These are phyloP conservation scores for Paramormyrops kingsleyae DNA, from an alignment of 2,113 vertebrate genomes.

Conservation along the genomic window DNA sequence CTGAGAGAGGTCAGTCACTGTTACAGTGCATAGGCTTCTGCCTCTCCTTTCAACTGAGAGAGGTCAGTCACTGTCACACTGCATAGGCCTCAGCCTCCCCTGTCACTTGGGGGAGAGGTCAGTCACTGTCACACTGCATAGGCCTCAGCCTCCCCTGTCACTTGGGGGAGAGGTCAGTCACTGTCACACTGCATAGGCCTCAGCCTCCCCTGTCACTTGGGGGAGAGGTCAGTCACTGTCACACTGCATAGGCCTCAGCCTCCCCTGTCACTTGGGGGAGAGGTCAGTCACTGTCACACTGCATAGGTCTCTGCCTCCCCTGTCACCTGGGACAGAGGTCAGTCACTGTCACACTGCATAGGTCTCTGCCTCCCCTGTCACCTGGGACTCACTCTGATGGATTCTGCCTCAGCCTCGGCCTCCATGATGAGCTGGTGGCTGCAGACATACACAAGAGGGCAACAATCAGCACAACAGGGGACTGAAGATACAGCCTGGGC, in stretches of 20 bases:
- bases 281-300: not conserved
- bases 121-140: not conserved
- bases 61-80: not conserved
- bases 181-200: not conserved
- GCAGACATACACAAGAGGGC: constrained; percentile 12
- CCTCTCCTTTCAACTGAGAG: too few relatives aligned
- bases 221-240: not conserved
- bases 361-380: constrained; percentile 68
- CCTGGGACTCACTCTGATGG: constrained; percentile 69
- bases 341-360: constrained; percentile 54
- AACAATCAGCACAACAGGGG: not conserved
- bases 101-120: not conserved
- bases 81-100: too few relatives aligned
- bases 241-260: constrained; percentile 70
- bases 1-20: constrained; percentile 15
- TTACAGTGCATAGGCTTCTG: too few relatives aligned
- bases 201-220: not conserved
- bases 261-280: constrained; percentile 43
- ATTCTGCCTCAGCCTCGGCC: constrained; percentile 77
- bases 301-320: not conserved
- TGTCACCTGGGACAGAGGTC: not conserved
- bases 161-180: constrained; percentile 27
- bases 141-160: constrained; percentile 25
- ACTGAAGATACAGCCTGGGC: not conserved
- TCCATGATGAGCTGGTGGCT: constrained; percentile 80